Conservation (phyloP, 1,140 invertebrate species). For the Battus philenor region DNA sequence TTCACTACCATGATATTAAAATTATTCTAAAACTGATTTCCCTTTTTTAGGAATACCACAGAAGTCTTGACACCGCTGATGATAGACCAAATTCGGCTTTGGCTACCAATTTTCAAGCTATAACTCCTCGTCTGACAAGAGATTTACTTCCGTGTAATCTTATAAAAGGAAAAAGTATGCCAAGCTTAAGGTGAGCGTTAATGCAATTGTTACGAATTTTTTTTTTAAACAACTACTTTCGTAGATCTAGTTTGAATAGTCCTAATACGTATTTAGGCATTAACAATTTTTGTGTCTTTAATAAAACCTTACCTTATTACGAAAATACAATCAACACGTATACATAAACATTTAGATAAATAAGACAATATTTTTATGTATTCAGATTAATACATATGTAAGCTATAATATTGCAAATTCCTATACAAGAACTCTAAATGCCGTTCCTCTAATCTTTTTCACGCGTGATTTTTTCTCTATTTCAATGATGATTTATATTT, state of each 20-base stretch:
- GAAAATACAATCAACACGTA: too few relatives aligned
- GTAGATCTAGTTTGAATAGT: conserved; percentile 20
- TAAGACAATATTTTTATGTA: too few relatives aligned
- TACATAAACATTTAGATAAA: too few relatives aligned
- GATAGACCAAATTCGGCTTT: conserved; percentile 70
- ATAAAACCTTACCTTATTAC: too few relatives aligned
- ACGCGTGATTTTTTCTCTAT: conserved; percentile 24
- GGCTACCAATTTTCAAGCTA: conserved; percentile 55
- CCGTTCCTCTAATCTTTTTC: too few relatives aligned
- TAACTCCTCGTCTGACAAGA: conserved; percentile 53
- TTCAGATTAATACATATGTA: too few relatives aligned
- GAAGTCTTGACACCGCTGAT: conserved; percentile 87
- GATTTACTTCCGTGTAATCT: conserved; percentile 80
- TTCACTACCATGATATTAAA: conserved; percentile 5
- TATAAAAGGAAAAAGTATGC: conserved; percentile 96
- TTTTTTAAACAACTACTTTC: not conserved
- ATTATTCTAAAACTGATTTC: conserved; percentile 15
- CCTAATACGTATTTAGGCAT: conserved; percentile 8
- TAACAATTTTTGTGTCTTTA: too few relatives aligned
- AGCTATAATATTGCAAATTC: too few relatives aligned
- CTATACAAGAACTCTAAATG: too few relatives aligned
- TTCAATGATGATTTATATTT: conserved; percentile 22
- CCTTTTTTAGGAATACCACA: conserved; percentile 82
- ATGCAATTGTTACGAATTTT: not conserved
- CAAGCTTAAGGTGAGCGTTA: conserved; percentile 88